phyloP scores from a whole-genome alignment of 2,888 invertebrate genomes.

The Amphiduros pacificus region DNA sequence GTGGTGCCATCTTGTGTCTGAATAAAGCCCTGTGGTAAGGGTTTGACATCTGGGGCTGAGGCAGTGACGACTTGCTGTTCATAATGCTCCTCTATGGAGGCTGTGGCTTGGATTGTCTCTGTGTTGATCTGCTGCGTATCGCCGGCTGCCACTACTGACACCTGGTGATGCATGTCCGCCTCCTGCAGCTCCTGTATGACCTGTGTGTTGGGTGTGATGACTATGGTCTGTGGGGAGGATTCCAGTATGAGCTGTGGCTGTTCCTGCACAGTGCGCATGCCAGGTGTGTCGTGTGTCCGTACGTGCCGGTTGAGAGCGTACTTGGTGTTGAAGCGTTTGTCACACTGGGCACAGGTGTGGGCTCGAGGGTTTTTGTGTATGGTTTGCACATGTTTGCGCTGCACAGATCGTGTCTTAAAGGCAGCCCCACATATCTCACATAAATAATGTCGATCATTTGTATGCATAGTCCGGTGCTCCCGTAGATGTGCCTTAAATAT shows the following conservation, averaged over 20 bases:
- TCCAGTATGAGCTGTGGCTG: no score
- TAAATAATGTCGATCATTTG: constrained; percentile 61
- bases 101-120: not conserved
- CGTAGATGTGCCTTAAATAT: constrained; percentile 51
- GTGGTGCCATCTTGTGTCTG: not conserved
- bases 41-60: no score
- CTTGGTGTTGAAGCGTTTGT: constrained; percentile 59
- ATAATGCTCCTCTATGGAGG: not conserved
- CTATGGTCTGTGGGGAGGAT: not conserved
- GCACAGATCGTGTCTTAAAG: constrained; percentile 60
- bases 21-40: no score
- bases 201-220: not conserved
- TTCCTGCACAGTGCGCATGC: constrained; percentile 7
- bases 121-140: not conserved
- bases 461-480: constrained; percentile 57
- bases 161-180: not conserved
- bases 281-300: constrained; percentile 42
- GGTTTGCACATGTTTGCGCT: constrained; percentile 58
- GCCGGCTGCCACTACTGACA: not conserved
- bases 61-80: not conserved
- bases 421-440: constrained; percentile 65
- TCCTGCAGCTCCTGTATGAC: not conserved
- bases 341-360: constrained; percentile 52
- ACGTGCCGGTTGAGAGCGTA: constrained; percentile 58
- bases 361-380: constrained; percentile 59